Conservation (phyloP, 1,140 invertebrate species). For the Papilio polytes region DNA sequence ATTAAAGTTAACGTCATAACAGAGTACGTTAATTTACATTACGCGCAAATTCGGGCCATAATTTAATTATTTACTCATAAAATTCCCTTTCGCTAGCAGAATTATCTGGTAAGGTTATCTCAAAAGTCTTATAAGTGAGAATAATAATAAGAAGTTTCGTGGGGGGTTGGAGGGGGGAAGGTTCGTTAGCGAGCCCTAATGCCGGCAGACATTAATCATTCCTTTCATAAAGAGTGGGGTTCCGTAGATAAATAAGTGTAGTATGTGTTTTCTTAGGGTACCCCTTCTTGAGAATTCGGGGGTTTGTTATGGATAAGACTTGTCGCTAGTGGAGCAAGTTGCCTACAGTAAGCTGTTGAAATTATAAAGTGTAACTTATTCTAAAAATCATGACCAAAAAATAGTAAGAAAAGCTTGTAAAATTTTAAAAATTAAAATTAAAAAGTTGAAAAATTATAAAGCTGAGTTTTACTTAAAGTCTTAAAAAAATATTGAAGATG, state of each 20-base stretch:
- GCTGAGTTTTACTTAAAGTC: too few relatives aligned
- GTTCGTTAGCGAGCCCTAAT: conserved; percentile 79
- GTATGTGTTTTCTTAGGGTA: conserved; percentile 83
- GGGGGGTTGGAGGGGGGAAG: conserved; percentile 47
- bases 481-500: too few relatives aligned
- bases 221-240: conserved; percentile 83
- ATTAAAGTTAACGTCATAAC: conserved; percentile 2
- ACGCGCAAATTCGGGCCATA: conserved; percentile 1
- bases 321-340: too few relatives aligned
- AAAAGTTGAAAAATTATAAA: too few relatives aligned
- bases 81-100: conserved; percentile 39
- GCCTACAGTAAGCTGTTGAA: too few relatives aligned
- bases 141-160: conserved; percentile 72
- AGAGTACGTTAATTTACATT: conserved; percentile 15
- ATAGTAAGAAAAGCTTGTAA: too few relatives aligned
- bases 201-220: conserved; percentile 83
- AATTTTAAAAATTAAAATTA: too few relatives aligned
- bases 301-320: conserved; percentile 59
- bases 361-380: too few relatives aligned
- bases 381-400: too few relatives aligned
- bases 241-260: conserved; percentile 83
- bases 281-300: conserved; percentile 72
- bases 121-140: conserved; percentile 82
- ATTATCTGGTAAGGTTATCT: conserved; percentile 62
- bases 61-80: conserved; percentile 45